These are phyloP conservation scores for Diaphora mendica DNA, from an alignment of 2,888 invertebrate species.

Conservation along the genomic window DNA sequence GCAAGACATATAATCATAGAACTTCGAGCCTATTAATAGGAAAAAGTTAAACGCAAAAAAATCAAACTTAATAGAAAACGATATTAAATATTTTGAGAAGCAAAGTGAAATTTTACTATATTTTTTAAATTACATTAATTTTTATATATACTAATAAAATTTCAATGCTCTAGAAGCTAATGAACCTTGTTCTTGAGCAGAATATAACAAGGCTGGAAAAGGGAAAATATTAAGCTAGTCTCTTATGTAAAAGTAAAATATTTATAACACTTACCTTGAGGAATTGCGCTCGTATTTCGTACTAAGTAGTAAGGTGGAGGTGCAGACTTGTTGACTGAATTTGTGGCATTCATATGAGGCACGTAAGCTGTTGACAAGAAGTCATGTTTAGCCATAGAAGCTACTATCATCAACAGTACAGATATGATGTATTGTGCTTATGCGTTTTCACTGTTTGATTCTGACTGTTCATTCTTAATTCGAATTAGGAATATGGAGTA, in stretches of 20 bases:
- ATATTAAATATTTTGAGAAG: not conserved
- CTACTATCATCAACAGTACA: no score
- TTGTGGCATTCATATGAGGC: constrained; percentile 84
- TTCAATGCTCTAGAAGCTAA: not conserved
- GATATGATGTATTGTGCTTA: no score
- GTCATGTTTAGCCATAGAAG: not conserved
- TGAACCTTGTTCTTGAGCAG: not conserved
- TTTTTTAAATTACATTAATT: no score
- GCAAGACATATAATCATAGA: not conserved
- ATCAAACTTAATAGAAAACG: not conserved
- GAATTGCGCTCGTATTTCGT: constrained; percentile 66
- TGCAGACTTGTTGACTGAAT: constrained; percentile 91
- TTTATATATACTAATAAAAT: not conserved
- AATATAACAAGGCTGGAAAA: not conserved
- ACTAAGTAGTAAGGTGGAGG: constrained; percentile 90
- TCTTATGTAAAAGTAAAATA: not conserved
- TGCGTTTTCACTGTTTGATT: no score
- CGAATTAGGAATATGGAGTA: no score
- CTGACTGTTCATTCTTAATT: no score
- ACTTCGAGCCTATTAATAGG: not conserved
- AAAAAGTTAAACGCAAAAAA: not conserved
- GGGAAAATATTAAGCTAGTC: not conserved
- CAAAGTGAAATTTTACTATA: not conserved
- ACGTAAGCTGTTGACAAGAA: constrained; percentile 64
- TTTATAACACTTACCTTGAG: constrained; percentile 61